A percentile compares a stretch with the other conserved stretches of the same genome.
These are phyloP conservation scores for Tympanoctomys barrerae DNA, from an alignment of 2,797 vertebrate species.

Conservation along the genomic window DNA sequence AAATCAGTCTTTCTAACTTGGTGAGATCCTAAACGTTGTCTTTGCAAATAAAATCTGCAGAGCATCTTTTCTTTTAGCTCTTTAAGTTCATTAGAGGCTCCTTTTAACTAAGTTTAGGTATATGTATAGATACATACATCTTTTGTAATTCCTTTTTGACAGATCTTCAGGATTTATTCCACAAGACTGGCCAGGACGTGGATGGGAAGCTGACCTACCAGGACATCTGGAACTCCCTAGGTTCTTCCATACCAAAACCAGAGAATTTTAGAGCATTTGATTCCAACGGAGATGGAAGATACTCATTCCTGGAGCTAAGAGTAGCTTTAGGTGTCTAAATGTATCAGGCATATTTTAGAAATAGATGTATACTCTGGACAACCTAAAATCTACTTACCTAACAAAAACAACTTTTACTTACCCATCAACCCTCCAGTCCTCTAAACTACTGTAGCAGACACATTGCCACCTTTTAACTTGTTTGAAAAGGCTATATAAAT, in stretches of 20 bases:
- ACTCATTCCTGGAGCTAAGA: constrained; percentile 88
- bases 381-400: constrained; percentile 78
- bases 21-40: constrained; percentile 28
- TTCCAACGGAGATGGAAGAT: constrained; percentile 87
- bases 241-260: constrained; percentile 76
- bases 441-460: constrained; percentile 82
- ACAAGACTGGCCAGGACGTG: constrained; percentile 73
- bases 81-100: constrained; percentile 43
- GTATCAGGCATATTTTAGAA: constrained; percentile 70
- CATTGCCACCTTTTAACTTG: constrained; percentile 82
- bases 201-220: constrained; percentile 86
- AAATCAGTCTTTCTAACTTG: constrained; percentile 48
- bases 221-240: constrained; percentile 86
- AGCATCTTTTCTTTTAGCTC: constrained; percentile 65
- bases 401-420: constrained; percentile 79
- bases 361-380: constrained; percentile 68
- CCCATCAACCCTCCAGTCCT: constrained; percentile 79
- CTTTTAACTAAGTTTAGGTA: constrained; percentile 61
- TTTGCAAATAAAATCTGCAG: constrained; percentile 38
- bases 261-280: constrained; percentile 86
- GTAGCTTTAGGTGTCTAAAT: constrained; percentile 86
- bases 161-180: constrained; percentile 89
- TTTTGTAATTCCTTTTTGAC: constrained; percentile 77
- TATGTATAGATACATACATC: constrained; percentile 26
- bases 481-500: constrained; percentile 81